Evolutionary conservation across 2,888 invertebrate species (phyloP).

Genomic region (Argyresthia goedartella): DNA sequence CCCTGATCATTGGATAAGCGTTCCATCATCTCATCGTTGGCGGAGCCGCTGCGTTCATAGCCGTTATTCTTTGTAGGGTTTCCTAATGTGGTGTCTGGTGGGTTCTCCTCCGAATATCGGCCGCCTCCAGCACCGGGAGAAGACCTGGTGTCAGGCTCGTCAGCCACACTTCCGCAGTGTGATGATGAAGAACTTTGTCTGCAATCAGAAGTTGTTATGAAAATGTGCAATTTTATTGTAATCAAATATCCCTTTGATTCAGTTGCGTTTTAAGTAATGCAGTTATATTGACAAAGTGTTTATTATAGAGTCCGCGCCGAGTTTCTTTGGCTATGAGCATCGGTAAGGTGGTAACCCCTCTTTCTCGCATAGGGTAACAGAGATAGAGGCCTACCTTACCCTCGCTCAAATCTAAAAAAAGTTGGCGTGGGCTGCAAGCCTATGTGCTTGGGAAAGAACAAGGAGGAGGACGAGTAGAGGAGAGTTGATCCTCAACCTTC

Average conservation of each 20-base stretch:
- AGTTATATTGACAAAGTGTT: too few relatives aligned
- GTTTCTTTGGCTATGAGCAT: too few relatives aligned
- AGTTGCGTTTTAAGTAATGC: too few relatives aligned
- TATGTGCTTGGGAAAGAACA: too few relatives aligned
- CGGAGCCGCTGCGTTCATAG: conserved; percentile 57
- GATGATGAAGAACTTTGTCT: conserved; percentile 67
- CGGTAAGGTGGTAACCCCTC: too few relatives aligned
- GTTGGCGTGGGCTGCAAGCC: too few relatives aligned
- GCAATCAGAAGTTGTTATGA: conserved; percentile 13
- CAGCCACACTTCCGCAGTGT: conserved; percentile 62
- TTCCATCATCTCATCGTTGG: conserved; percentile 56
- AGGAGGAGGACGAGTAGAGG: too few relatives aligned
- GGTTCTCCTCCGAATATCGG: conserved; percentile 52
- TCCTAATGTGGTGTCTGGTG: conserved; percentile 55
- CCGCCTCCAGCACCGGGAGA: conserved; percentile 58
- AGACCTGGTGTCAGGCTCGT: conserved; percentile 64
- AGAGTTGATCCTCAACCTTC: too few relatives aligned
- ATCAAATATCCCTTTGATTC: background rate
- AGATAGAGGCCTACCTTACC: too few relatives aligned
- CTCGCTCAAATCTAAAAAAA: too few relatives aligned
- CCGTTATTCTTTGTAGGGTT: conserved; percentile 66
- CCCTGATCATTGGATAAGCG: conserved; percentile 63
- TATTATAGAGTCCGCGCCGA: too few relatives aligned
- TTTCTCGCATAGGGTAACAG: too few relatives aligned
- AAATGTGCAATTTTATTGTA: conserved; percentile 7